These are phyloP conservation scores for Uloborus diversus DNA, from an alignment of 1,140 invertebrate species.

Conservation along the genomic window DNA sequence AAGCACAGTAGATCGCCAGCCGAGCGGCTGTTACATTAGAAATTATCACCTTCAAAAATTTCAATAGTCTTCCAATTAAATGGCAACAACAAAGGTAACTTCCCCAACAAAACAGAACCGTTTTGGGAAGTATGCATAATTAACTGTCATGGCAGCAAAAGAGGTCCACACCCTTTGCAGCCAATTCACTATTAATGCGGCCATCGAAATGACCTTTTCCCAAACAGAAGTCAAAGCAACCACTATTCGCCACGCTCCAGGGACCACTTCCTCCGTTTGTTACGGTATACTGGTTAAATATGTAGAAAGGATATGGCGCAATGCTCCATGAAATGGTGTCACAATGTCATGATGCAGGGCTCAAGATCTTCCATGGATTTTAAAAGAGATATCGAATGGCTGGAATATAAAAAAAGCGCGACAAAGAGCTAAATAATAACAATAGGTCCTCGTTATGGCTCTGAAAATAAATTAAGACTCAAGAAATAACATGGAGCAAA, in stretches of 20 bases:
- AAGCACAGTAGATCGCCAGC: too few species aligned
- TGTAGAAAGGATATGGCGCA: slow-evolving; percentile 21
- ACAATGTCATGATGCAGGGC: slow-evolving; percentile 23
- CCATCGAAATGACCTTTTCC: slow-evolving; percentile 21
- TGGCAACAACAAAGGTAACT: background rate
- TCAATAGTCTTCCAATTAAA: background rate
- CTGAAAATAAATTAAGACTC: too few species aligned
- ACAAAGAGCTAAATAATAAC: too few species aligned
- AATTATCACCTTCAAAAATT: background rate
- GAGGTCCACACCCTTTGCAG: background rate
- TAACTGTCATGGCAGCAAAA: background rate
- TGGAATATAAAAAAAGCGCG: too few species aligned
- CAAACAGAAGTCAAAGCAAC: background rate
- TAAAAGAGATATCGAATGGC: too few species aligned
- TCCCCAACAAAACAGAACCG: background rate
- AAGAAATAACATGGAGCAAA: too few species aligned
- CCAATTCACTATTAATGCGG: background rate
- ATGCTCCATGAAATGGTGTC: slow-evolving; percentile 27
- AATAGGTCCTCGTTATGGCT: too few species aligned
- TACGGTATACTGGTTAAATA: slow-evolving; percentile 27
- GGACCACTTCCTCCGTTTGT: slow-evolving; percentile 29
- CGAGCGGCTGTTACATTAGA: background rate
- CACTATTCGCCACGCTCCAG: background rate
- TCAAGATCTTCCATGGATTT: too few species aligned
- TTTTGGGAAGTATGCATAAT: background rate